Percentiles rank a stretch among this genome's conserved stretches.
Evolutionary conservation across 2,888 invertebrate genomes (phyloP).

Genomic region (Auanema sp.): DNA sequence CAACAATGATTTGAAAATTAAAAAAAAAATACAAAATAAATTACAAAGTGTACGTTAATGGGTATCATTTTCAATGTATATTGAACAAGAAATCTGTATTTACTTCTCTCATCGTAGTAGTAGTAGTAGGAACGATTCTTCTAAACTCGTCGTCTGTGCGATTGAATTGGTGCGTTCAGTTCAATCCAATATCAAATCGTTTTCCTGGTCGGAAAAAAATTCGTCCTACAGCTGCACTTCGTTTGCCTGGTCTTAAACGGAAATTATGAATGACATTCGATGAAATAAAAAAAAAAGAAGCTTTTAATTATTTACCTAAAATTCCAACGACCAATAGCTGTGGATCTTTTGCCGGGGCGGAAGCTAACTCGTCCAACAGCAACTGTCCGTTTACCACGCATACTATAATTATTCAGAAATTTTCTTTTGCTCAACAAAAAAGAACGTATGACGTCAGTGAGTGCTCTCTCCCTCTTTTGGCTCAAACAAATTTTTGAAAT

Average conservation of each 20-base stretch:
- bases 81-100: no score
- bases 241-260: conserved; percentile 35
- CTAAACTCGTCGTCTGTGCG: no score
- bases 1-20: background rate
- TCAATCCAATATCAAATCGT: conserved; percentile 8
- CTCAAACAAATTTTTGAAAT: no score
- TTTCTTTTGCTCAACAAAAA: conserved; percentile 36
- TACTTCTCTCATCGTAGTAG: no score
- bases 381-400: conserved; percentile 54
- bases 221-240: conserved; percentile 20
- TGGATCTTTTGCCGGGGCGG: conserved; percentile 57
- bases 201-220: conserved; percentile 24
- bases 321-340: conserved; percentile 37
- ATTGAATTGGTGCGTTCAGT: no score
- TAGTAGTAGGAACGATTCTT: no score
- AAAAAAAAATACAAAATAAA: background rate
- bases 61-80: no score
- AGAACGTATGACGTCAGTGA: conserved; percentile 42
- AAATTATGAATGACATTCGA: background rate
- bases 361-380: conserved; percentile 56
- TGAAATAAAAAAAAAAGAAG: background rate
- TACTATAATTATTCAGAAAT: conserved; percentile 5
- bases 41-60: no score
- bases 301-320: conserved; percentile 12
- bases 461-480: no score